These are phyloP conservation scores for Globodera rostochiensis DNA, from an alignment of 1,140 invertebrate genomes.

Conservation along the genomic window DNA sequence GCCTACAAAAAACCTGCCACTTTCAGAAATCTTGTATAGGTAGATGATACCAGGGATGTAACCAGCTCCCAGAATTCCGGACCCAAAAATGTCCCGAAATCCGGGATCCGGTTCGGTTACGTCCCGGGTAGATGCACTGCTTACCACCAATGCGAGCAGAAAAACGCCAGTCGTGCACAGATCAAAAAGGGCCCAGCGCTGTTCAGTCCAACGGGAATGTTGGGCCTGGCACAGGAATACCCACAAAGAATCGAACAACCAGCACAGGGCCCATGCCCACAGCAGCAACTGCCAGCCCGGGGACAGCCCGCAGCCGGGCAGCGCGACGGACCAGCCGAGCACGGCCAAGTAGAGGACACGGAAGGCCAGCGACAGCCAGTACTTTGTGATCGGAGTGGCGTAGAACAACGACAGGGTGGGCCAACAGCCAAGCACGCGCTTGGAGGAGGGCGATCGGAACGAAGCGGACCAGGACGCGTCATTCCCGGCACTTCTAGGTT, in stretches of 20 bases:
- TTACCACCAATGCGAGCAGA: conserved; percentile 6
- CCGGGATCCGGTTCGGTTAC: too few relatives aligned
- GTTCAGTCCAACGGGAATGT: conserved; percentile 37
- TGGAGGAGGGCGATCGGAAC: conserved; percentile 2
- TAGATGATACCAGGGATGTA: too few relatives aligned
- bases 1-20: not conserved
- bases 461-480: not conserved
- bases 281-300: conserved; percentile 44
- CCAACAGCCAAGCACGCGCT: not conserved
- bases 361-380: conserved; percentile 60
- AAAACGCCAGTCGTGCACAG: conserved; percentile 20
- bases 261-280: conserved; percentile 59
- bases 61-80: too few relatives aligned
- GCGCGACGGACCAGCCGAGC: conserved; percentile 52
- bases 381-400: conserved; percentile 61
- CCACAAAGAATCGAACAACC: conserved; percentile 55
- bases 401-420: conserved; percentile 45
- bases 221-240: conserved; percentile 36
- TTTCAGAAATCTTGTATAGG: too few relatives aligned
- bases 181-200: conserved; percentile 23
- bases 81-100: too few relatives aligned
- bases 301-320: conserved; percentile 54
- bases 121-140: too few relatives aligned
- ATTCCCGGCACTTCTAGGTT: not conserved
- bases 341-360: conserved; percentile 54